phyloP scores from a whole-genome alignment of 2,113 vertebrate genomes.

The Oreochromis aureus region DNA sequence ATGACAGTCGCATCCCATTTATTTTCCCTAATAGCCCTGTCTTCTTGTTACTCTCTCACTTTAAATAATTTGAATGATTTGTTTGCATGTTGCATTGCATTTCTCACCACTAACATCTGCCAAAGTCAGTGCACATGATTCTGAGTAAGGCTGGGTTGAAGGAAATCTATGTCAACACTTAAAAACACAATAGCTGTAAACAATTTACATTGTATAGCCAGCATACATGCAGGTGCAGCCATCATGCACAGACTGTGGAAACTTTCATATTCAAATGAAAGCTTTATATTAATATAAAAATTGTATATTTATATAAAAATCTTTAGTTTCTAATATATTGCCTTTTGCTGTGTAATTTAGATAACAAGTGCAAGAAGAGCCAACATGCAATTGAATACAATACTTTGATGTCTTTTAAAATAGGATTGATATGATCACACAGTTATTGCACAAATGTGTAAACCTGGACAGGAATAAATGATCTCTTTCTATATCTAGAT shows the following conservation, averaged over 20 bases:
- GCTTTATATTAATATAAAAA: neutral
- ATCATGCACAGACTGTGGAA: neutral
- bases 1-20: neutral
- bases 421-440: neutral
- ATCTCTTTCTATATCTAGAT: neutral
- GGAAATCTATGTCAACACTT: neutral
- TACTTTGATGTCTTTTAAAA: neutral
- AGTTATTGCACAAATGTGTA: neutral
- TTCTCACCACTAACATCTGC: neutral
- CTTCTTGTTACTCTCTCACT: neutral
- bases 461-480: neutral
- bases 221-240: neutral
- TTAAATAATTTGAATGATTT: neutral
- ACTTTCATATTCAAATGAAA: neutral
- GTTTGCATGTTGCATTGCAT: conserved; percentile 46
- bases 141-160: conserved; percentile 18
- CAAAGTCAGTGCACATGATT: conserved; percentile 38
- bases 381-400: neutral
- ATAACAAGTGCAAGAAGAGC: neutral
- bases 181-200: neutral
- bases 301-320: neutral
- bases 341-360: neutral
- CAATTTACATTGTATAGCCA: neutral
- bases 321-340: neutral
- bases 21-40: neutral